Base-by-base conservation (phyloP, 1,140 invertebrate species). In the Zeugodacus cucurbitae region DNA sequence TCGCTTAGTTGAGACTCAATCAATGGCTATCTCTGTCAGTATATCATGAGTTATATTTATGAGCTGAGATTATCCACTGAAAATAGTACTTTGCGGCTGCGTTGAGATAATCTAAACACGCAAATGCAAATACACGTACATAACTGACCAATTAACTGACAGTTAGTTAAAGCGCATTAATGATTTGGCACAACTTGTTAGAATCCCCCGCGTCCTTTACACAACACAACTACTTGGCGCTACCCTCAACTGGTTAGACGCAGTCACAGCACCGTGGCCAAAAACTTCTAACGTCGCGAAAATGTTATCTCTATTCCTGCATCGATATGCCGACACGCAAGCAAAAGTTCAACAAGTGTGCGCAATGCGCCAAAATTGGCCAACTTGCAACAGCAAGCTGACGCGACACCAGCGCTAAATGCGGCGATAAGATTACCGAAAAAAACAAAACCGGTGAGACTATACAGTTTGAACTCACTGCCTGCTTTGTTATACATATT, bases 81-180 rank as follows among this genome's bases (percentile, higher is more conserved):
- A 82, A 82, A 54, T 14, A 20, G 37, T 22, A 54, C 20, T 48
- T n/a, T 26, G 67, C 6, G 34, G 29, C 64, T 14, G 67, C 22
- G 67, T 17, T 41, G 41, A 78, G 74, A 32, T 70, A 34, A 70
- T 17, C 41, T 82, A 48, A 82, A 48, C 74, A 82, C 74, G 74
- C 74, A 82, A 44, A 82, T 48, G n/a, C 41, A 82, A 82, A 82
- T 82, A 29, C 74, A 82, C 26, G 44, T 82, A 29, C 74, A 82
- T 48, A 82, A 54, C 74, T 82, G 74, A 82, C 74, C 74, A 82
- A 82, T 82, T 82, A 82, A 82, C 41, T 82, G 74, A 14, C 74
- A 82, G 74, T 48, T 82, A 82, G 74, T 48, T 82, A 48, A 82
- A n/a, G 74, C 74, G 74, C 74, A 82, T 82, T 82, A 82, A 82